phyloP scores from a whole-genome alignment of 2,113 vertebrate species.

The Oophaga pumilio region DNA sequence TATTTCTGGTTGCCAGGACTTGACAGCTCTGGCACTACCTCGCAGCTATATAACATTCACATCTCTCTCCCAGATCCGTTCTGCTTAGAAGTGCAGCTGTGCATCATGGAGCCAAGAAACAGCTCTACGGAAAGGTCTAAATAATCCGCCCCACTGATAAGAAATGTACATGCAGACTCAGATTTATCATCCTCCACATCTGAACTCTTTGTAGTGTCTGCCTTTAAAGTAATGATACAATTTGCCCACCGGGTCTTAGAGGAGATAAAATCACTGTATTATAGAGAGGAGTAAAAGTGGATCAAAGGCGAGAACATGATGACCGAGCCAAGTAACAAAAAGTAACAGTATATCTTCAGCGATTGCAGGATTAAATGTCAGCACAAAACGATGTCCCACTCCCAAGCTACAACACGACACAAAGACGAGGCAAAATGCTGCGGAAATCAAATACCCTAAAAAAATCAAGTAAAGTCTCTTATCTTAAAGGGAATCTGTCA shows the following conservation, averaged over 20 bases:
- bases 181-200: neutral
- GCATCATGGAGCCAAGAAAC: neutral
- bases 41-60: no score
- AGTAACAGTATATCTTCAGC: constrained; percentile 23
- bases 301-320: constrained; percentile 72
- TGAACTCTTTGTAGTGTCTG: constrained; percentile 21
- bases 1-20: no score
- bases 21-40: no score
- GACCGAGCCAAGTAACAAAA: constrained; percentile 49
- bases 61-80: neutral
- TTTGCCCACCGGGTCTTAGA: neutral
- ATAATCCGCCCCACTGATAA: neutral
- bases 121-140: neutral
- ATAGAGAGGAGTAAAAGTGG: constrained; percentile 56
- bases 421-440: neutral
- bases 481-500: no score
- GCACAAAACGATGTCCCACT: neutral
- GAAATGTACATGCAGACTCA: neutral
- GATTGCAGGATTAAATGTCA: neutral
- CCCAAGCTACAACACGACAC: neutral
- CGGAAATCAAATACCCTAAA: no score
- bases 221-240: neutral
- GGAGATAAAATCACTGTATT: constrained; percentile 62
- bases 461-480: no score
- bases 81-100: neutral